Base-by-base conservation (phyloP, 2,888 invertebrate species). In the Anorthoa munda region DNA sequence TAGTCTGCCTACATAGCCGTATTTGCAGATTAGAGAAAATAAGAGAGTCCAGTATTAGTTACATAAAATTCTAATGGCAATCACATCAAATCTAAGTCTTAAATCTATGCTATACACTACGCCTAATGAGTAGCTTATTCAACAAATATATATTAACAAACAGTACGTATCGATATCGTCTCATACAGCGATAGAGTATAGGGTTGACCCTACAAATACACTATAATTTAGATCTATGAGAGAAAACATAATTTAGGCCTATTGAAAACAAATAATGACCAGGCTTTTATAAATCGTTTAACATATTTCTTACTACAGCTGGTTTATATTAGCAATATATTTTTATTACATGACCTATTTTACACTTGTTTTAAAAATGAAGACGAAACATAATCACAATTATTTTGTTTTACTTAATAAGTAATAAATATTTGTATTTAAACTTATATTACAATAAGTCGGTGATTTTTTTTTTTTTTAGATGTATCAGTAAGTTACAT, bases 61-160 rank as follows among this genome's bases (percentile, higher is more conserved):
- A 87, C 83, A 85, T 83, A 84, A 85, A 88, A 81, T 75, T 79
- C 87, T 91, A 91, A 88, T 87, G 87, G 88, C 92, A 88, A 91
- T 92, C 91, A 93, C 92, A 92, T 92, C 90, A 86, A 92, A 91
- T 89, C 90, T 91, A 92, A 87, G 79, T 83, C 82, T 89, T 88
- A 89, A 61, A 48, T 12, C 80, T 83, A 83, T 71, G 55, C 82
- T 88, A 88, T 77, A 75, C 64, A 79, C 83, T 88, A 88, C 82
- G 75, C 69, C 84, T 86, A 83, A 76, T 72, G 72, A 86, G 75
- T 77, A 79, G 80, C 75, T 82, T 82, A 83, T 55, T 69, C 48
- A 80, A 81, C 78, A 78, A 72, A 82, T 82, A 75, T 76, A 76
- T 71, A 67, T 53, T 70, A 81, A 79, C 78, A 75, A 84, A 84